Conservation (phyloP, 2,113 vertebrate species). For the Alethe castanea region DNA sequence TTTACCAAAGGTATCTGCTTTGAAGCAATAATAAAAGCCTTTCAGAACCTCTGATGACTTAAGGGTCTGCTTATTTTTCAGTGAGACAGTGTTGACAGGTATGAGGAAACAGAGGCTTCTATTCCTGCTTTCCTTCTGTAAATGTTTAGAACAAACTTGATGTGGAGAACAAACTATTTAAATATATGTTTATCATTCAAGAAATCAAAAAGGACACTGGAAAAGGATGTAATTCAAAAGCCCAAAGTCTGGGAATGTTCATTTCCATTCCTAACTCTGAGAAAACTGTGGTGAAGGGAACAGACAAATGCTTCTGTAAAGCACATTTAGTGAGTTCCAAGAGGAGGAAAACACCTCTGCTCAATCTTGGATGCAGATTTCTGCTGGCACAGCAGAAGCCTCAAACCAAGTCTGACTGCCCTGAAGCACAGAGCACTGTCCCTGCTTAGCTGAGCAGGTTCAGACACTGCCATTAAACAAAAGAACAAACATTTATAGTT, state of each 20-base stretch:
- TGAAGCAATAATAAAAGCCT: constrained; percentile 23
- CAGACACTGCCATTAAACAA: background rate
- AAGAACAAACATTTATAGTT: constrained; percentile 36
- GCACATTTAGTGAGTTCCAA: background rate
- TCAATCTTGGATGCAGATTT: background rate
- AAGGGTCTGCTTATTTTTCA: background rate
- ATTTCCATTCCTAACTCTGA: background rate
- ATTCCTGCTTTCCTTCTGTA: background rate
- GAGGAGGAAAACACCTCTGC: constrained; percentile 19
- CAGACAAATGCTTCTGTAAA: background rate
- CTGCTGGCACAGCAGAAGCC: constrained; percentile 31
- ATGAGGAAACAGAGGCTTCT: background rate
- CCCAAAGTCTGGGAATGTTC: background rate
- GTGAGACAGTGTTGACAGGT: background rate
- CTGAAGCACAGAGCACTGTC: background rate
- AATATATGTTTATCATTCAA: background rate
- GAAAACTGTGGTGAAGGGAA: constrained; percentile 7
- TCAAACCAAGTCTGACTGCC: background rate
- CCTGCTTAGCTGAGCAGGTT: constrained; percentile 4
- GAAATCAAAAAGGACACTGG: background rate
- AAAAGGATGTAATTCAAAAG: background rate
- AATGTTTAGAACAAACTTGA: background rate
- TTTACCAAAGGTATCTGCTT: background rate
- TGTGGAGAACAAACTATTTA: background rate
- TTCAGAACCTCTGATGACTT: background rate